A percentile compares a stretch with the other conserved stretches of the same genome.
Evolutionary conservation across 1,140 invertebrate species (phyloP).

Genomic region (Magallana gigas): DNA sequence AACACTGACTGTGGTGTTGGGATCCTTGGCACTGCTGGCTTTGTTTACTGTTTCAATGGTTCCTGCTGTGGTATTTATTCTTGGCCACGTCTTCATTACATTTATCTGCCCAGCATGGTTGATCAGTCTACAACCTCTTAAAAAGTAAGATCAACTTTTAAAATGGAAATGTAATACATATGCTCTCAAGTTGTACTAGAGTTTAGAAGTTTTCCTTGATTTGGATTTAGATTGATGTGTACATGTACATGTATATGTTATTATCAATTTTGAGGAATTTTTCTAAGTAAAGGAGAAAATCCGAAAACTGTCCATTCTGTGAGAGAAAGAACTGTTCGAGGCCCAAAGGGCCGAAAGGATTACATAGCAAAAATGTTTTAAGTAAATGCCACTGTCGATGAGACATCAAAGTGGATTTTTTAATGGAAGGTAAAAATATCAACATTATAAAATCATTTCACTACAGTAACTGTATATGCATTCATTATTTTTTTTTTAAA

Average conservation of each 20-base stretch:
- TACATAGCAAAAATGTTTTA: too few species aligned
- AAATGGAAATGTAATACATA: background rate
- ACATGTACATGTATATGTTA: background rate
- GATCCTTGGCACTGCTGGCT: slow-evolving; percentile 57
- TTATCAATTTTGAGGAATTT: background rate
- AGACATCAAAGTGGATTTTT: background rate
- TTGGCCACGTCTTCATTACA: slow-evolving; percentile 80
- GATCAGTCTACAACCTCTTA: slow-evolving; percentile 89
- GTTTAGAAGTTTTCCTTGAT: background rate
- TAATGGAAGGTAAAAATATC: too few species aligned
- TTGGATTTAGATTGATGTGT: too few species aligned
- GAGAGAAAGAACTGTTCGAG: too few species aligned
- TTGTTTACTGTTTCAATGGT: slow-evolving; percentile 80
- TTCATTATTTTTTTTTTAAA: background rate
- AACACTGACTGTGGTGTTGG: slow-evolving; percentile 67
- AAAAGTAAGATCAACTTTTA: slow-evolving; percentile 82
- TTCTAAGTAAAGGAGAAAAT: too few species aligned
- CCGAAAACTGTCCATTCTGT: too few species aligned
- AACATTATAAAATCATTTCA: background rate
- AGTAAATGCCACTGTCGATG: background rate
- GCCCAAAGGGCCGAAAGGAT: too few species aligned
- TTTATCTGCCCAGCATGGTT: slow-evolving; percentile 88
- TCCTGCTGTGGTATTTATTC: slow-evolving; percentile 79
- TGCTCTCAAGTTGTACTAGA: background rate
- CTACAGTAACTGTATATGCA: too few species aligned